Percentiles rank a stretch among this genome's conserved stretches.
These are phyloP conservation scores for Neoniphon sammara DNA, from an alignment of 2,797 vertebrate species.

Conservation along the genomic window DNA sequence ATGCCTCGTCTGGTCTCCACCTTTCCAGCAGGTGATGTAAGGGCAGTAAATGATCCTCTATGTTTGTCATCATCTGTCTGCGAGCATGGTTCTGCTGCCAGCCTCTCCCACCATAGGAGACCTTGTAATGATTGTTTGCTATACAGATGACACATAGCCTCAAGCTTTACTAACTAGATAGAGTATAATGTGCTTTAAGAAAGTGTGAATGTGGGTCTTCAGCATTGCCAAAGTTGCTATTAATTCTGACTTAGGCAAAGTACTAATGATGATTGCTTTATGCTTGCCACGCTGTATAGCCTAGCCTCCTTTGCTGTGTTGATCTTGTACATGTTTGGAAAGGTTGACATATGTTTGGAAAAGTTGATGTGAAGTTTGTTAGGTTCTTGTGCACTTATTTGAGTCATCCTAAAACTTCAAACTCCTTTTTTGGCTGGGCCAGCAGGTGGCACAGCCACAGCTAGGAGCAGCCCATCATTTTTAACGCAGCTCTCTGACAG, in stretches of 20 bases:
- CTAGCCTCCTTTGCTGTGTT: constrained; percentile 12
- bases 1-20: constrained; percentile 35
- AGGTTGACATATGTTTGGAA: neutral
- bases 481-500: too few relatives aligned
- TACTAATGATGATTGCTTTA: constrained; percentile 13
- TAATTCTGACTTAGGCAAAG: neutral
- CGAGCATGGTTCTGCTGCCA: constrained; percentile 27
- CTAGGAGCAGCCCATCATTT: too few relatives aligned
- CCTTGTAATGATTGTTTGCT: neutral
- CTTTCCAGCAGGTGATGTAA: constrained; percentile 47
- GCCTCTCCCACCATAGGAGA: constrained; percentile 8
- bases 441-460: too few relatives aligned
- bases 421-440: neutral
- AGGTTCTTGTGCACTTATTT: neutral
- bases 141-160: constrained; percentile 20
- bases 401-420: neutral
- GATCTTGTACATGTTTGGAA: neutral
- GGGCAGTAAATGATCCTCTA: constrained; percentile 22
- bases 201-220: too few relatives aligned
- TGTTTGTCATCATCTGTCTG: constrained; percentile 43
- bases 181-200: constrained; percentile 1
- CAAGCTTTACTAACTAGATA: neutral
- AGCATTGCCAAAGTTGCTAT: neutral
- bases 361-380: neutral
- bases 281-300: constrained; percentile 4